A percentile compares a stretch with the other conserved stretches of the same genome.
Conservation (phyloP, 2,113 vertebrate species). For the Scortum barcoo region DNA sequence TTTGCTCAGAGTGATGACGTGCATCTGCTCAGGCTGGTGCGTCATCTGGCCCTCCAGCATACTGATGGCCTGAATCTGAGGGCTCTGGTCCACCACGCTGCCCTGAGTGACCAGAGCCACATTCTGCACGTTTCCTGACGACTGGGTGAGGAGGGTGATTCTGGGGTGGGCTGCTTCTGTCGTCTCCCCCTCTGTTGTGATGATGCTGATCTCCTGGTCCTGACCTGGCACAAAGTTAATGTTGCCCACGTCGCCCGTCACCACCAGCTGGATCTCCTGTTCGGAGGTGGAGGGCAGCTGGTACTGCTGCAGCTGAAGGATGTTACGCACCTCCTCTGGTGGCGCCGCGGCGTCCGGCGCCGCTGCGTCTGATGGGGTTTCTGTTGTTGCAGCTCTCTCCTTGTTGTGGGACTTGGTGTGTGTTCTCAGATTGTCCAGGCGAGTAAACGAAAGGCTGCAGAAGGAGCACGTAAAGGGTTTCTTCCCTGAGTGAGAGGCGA, state of each 20-base stretch:
- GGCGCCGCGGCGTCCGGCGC: background rate
- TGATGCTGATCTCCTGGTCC: slow-evolving; percentile 90
- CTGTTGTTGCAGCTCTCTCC: slow-evolving; percentile 78
- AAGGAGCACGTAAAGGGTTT: slow-evolving; percentile 93
- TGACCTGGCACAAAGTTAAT: slow-evolving; percentile 89
- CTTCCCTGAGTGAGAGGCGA: slow-evolving; percentile 93
- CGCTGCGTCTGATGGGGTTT: slow-evolving; percentile 45
- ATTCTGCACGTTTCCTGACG: slow-evolving; percentile 86
- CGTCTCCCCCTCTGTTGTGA: slow-evolving; percentile 78
- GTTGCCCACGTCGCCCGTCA: slow-evolving; percentile 88
- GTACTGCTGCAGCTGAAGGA: slow-evolving; percentile 92
- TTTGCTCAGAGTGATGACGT: slow-evolving; percentile 93
- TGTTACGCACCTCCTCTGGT: slow-evolving; percentile 83
- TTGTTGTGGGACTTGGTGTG: slow-evolving; percentile 94
- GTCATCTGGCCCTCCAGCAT: slow-evolving; percentile 87
- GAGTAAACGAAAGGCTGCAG: slow-evolving; percentile 92
- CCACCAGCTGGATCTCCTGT: slow-evolving; percentile 94
- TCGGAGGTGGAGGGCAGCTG: slow-evolving; percentile 87
- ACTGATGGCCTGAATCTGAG: slow-evolving; percentile 87
- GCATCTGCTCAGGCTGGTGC: slow-evolving; percentile 90
- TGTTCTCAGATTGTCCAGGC: slow-evolving; percentile 94
- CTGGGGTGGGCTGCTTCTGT: slow-evolving; percentile 80
- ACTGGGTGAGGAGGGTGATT: slow-evolving; percentile 89
- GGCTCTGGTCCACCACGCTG: slow-evolving; percentile 60
- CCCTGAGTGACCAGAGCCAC: slow-evolving; percentile 84